Base-by-base conservation (phyloP, 1,140 invertebrate genomes). In the Leptonema lineaticorne region DNA sequence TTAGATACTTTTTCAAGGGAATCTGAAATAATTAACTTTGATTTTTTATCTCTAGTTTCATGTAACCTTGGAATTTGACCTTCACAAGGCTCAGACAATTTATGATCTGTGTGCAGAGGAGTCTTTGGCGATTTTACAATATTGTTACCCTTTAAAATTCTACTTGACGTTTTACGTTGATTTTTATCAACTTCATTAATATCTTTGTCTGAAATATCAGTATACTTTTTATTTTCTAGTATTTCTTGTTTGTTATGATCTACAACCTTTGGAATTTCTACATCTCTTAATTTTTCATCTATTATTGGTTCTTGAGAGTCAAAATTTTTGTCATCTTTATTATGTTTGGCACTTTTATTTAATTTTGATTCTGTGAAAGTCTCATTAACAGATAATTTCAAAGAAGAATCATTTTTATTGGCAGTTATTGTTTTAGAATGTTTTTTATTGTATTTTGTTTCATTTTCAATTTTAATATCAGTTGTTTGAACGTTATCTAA, bases 21-120 rank as follows among this genome's bases (percentile, higher is more conserved):
- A 24, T 80, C 79, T 71, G 80, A 78, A 74, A 79, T 79, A 30
- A 79, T 78, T 70, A 78, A 78, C 68, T 80, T 79, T 16, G 78
- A 79, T 67, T 79, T 80, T 0, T 78, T 79, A 27, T 77, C 78
- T 75, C 63, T 56, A n/a, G 68, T 0, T 20, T 70, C 62, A 20
- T 67, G 30, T 24, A 65, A 56, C 45, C 48, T 64, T 26, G 60
- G 64, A 0, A 68, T 67, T 68, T 68, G 37, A 67, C 71, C 57
- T 65, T 74, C 18, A 48, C 46, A 65, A 29, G 63, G 63, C 46
- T 74, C 69, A 0, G 63, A 29, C 16, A 65, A 73, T 30, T 75
- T 73, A 27, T 78, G 78, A 73, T 79, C 76, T 28, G 77, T 80
- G 75, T 79, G 78, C 77, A 79, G 77, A 27, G 78, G 82, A 16